Evolutionary conservation across 2,113 vertebrate species (phyloP).

Genomic region (Gymnogyps californianus): DNA sequence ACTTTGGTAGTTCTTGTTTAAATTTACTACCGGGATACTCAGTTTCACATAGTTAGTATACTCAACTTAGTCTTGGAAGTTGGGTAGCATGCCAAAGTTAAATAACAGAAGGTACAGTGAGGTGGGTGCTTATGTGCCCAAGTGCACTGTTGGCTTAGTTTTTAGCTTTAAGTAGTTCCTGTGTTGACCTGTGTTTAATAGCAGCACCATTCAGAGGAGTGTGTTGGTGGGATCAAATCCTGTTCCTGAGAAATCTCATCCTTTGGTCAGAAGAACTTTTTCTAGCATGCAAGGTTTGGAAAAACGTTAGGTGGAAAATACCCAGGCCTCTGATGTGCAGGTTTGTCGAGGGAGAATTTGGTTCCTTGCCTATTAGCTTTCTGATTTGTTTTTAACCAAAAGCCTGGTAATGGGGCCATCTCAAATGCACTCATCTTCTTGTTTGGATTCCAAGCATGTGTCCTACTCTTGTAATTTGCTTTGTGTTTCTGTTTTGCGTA

Average conservation of each 20-base stretch:
- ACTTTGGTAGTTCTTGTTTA: background rate
- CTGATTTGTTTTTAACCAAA: background rate
- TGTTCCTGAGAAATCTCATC: background rate
- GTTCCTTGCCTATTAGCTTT: background rate
- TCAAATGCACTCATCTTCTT: background rate
- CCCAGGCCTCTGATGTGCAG: background rate
- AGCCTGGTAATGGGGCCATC: background rate
- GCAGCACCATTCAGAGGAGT: background rate
- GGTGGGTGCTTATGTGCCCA: background rate
- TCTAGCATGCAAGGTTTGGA: background rate
- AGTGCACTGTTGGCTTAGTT: background rate
- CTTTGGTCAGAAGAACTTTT: background rate
- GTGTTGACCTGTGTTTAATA: background rate
- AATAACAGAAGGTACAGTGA: background rate
- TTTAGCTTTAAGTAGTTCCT: background rate
- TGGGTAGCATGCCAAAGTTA: background rate
- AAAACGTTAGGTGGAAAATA: background rate
- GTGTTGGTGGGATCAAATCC: accelerated
- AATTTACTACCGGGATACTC: background rate
- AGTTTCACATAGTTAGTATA: background rate
- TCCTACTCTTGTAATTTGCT: background rate
- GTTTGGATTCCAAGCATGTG: background rate
- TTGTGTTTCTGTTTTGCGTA: background rate
- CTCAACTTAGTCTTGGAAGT: background rate
- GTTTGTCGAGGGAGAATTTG: background rate